phyloP scores from a whole-genome alignment of 2,888 invertebrate genomes.

The Caenorhabditis angaria region DNA sequence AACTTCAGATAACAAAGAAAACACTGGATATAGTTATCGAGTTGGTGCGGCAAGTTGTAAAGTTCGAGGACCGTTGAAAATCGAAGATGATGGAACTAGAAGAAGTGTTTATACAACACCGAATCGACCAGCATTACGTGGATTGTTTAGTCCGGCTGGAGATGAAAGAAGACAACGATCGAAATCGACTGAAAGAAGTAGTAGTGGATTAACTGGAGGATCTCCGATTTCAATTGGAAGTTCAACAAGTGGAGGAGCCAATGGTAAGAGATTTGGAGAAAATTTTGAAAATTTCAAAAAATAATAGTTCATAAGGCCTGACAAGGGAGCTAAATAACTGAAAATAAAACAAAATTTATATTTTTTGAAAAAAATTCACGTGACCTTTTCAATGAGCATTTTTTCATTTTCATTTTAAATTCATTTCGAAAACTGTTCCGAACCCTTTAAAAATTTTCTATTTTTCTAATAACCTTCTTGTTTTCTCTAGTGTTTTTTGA shows the following conservation, averaged over 20 bases:
- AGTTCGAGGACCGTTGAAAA: conserved; percentile 35
- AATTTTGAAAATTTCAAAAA: too few species aligned
- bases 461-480: too few species aligned
- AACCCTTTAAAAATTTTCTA: too few species aligned
- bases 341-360: too few species aligned
- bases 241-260: conserved; percentile 26
- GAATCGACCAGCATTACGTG: conserved; percentile 47
- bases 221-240: conserved; percentile 51
- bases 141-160: conserved; percentile 49
- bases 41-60: conserved; percentile 39
- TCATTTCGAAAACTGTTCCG: too few species aligned
- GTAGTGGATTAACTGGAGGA: conserved; percentile 18
- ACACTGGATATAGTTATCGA: conserved; percentile 24
- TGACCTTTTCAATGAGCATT: too few species aligned
- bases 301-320: too few species aligned
- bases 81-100: conserved; percentile 45
- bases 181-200: conserved; percentile 42
- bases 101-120: conserved; percentile 58
- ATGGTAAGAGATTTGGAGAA: neutral
- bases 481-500: too few species aligned
- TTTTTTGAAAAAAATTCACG: too few species aligned
- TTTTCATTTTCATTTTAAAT: too few species aligned
- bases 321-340: too few species aligned
- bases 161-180: conserved; percentile 26
- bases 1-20: conserved; percentile 34